Base-by-base conservation (phyloP, 2,797 vertebrate species). In the Valencia hispanica region DNA sequence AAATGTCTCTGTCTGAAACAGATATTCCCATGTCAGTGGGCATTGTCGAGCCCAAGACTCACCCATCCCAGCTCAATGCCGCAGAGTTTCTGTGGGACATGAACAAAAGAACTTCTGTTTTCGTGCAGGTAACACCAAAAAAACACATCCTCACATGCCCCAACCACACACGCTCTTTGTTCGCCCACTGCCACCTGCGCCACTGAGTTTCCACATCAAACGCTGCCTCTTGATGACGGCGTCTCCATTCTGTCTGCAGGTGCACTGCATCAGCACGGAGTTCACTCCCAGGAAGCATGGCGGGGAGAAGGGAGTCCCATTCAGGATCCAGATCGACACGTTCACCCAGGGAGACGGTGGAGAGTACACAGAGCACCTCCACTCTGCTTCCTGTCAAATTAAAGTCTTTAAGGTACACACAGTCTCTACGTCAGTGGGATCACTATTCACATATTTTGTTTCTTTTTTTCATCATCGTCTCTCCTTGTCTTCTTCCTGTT, bases 1-100 rank as follows among this genome's bases (percentile, higher is more conserved):
- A 83, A 61, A 85, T 78, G 55, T 70, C 14, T 65, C 12, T 82
- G 57, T 79, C 68, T 77, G 78, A 3, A 43, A 45, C 82, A 99
- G 98, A 99, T 94, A 97, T 99, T 90, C 98, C 98, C 0, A 97
- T 99, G 97, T 99, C 98, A 4, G 97, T 99, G 92, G 98, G 97
- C 69, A 96, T 99, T 82, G 95, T 98, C 9, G 98, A 99, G 91
- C 97, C 97, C 2, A 95, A 97, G 84, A 97, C 97, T 9, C 98
- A 98, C 92, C 95, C 97, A 15, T 97, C 97, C 1, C 97, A 98
- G 86, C 95, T 99, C 32, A 99, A 99, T 34, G 98, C 98, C 0
- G 98, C 98, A 47, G 98, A 99, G 84, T 99, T 99, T 87, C 95
- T 99, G 7, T 99, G 98, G 98, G 98, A 99, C 81, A 93, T 97